Evolutionary conservation across 2,113 vertebrate genomes (phyloP), one percentile per base, ranked within the genome.

Genomic region (Mobula birostris): DNA sequence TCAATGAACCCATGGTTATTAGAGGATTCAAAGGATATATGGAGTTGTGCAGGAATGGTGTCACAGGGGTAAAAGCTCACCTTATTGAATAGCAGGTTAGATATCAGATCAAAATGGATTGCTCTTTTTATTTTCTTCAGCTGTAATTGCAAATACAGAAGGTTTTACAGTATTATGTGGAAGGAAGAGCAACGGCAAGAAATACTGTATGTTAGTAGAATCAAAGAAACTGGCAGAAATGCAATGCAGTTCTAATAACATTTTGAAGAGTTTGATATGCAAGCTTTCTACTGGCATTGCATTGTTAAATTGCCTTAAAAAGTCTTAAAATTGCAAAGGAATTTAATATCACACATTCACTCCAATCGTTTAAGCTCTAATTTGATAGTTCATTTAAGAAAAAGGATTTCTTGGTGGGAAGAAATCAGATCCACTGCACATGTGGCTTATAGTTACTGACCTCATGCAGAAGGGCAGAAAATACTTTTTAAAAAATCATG

Each of bases 281-380:
- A 74, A 93, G 32, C 24, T 56, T 24, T 72, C 24, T 40, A 40
- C 29, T 7, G 61, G 63, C 14, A n/a, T 66, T 66, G 15, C n/a
- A 36, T 74, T 24, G 11, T 48, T 40, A 56, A 72, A 93, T 76
- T 72, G 24, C 19, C 19, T 40, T 66, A 48, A 93, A 48, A 93
- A 27, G 24, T 74, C 36, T 92, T 93, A 32, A 74, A 11, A 93
- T 76, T 93, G 91, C 32, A 93, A 72, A 27, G 68, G 72, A 93
- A 56, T 40, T 24, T 14, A 40, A 74, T 8, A 5, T 27, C 12
- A 21, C 74, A 36, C 61, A 40, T 72, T 48, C 19, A 32, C n/a
- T 21, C 32, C 9, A 40, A 48, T 56, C 32, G 21, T 93, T 93
- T 56, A 27, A 36, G 68, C 36, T 76, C 36, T 56, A 93, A 93